Conservation (phyloP, 1,140 invertebrate genomes). For the Globodera rostochiensis region DNA sequence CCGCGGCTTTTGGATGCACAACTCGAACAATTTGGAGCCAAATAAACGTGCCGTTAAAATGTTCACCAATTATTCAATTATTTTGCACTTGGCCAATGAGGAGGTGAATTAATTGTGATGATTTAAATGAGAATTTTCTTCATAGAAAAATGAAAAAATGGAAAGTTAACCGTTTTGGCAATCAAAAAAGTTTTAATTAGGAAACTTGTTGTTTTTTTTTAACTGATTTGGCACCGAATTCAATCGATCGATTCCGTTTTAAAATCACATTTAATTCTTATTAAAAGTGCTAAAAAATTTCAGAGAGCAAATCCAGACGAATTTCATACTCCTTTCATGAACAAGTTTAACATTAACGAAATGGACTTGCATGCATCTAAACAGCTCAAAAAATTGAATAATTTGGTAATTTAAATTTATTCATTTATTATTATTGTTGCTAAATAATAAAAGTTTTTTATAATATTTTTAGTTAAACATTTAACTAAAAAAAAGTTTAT, state of each 20-base stretch:
- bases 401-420: slow-evolving; percentile 11
- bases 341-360: slow-evolving; percentile 10
- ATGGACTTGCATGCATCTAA: slow-evolving; percentile 11
- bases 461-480: neutral
- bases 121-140: too few relatives aligned
- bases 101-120: neutral
- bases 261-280: too few relatives aligned
- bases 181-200: too few relatives aligned
- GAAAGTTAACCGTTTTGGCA: too few relatives aligned
- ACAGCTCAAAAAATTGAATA: neutral
- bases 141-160: too few relatives aligned
- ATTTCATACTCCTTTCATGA: slow-evolving; percentile 22
- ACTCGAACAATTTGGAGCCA: slow-evolving; percentile 23
- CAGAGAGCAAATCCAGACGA: slow-evolving; percentile 24
- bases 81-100: slow-evolving; percentile 29
- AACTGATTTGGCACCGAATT: too few relatives aligned
- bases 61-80: slow-evolving; percentile 29
- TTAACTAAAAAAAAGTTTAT: neutral
- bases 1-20: slow-evolving; percentile 43
- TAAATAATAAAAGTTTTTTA: neutral
- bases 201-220: too few relatives aligned
- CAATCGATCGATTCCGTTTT: too few relatives aligned
- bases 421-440: neutral
- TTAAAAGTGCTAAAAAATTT: neutral
- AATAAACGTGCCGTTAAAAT: neutral